Conservation (phyloP, 2,797 vertebrate species). For the Falco biarmicus region DNA sequence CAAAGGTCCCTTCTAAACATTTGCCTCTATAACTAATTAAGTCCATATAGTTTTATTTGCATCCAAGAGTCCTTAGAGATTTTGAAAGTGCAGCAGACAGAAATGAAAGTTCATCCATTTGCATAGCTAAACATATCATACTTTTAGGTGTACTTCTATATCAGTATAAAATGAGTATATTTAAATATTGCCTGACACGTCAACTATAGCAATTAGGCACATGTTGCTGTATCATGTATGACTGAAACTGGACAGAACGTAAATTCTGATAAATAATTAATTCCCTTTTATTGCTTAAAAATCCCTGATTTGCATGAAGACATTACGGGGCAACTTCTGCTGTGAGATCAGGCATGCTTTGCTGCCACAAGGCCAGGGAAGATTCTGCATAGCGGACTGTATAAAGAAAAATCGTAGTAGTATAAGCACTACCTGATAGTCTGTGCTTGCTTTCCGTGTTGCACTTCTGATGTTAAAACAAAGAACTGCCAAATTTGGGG, state of each 20-base stretch:
- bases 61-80: not conserved
- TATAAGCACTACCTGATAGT: not conserved
- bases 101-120: conserved; percentile 1
- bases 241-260: not conserved
- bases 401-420: not conserved
- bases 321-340: not conserved
- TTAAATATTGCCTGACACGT: not conserved
- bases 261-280: conserved; percentile 28
- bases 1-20: not conserved
- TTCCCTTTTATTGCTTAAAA: not conserved
- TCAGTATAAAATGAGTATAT: not conserved
- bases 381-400: not conserved
- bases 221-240: not conserved
- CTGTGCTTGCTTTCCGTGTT: not conserved
- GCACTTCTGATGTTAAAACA: not conserved
- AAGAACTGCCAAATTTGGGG: not conserved
- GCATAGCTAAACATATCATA: not conserved
- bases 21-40: conserved; percentile 8
- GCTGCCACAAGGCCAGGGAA: not conserved
- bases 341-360: not conserved
- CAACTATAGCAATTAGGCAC: not conserved
- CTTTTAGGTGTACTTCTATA: not conserved
- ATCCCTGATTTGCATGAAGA: not conserved
- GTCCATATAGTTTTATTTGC: not conserved
- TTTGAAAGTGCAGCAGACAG: not conserved